Conservation (phyloP, 2,113 vertebrate species). For the Epinephelus moara region DNA sequence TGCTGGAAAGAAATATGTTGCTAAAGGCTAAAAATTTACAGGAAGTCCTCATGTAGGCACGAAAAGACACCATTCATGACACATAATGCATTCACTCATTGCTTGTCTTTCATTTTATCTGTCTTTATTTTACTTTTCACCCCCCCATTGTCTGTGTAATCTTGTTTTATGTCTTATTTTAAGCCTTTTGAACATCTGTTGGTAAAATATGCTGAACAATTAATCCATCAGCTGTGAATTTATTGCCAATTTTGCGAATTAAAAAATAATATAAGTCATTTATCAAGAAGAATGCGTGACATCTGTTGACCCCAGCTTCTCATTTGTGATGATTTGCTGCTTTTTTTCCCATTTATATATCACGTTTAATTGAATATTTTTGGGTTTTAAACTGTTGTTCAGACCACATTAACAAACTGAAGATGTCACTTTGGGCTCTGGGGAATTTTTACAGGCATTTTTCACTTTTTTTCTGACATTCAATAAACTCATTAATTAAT, state of each 20-base stretch:
- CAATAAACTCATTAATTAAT: not conserved
- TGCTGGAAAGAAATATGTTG: constrained; percentile 38
- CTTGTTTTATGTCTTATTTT: not conserved
- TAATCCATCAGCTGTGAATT: not conserved
- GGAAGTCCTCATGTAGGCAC: not conserved
- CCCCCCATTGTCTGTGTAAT: not conserved
- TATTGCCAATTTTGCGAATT: not conserved
- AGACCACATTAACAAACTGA: not conserved
- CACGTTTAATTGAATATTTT: not conserved
- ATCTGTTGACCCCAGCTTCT: not conserved
- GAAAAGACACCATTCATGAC: no score
- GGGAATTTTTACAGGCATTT: not conserved
- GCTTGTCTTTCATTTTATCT: not conserved
- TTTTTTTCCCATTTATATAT: not conserved
- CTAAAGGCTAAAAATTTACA: not conserved
- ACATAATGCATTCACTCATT: not conserved
- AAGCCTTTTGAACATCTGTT: not conserved
- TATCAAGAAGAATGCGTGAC: not conserved
- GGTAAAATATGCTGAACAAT: not conserved
- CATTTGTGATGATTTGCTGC: not conserved
- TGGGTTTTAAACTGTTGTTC: not conserved
- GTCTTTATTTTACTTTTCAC: not conserved
- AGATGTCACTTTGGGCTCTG: not conserved
- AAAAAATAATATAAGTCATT: not conserved
- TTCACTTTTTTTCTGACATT: not conserved